Evolutionary conservation across 2,797 vertebrate genomes (phyloP).

Genomic region (Trematomus bernacchii): DNA sequence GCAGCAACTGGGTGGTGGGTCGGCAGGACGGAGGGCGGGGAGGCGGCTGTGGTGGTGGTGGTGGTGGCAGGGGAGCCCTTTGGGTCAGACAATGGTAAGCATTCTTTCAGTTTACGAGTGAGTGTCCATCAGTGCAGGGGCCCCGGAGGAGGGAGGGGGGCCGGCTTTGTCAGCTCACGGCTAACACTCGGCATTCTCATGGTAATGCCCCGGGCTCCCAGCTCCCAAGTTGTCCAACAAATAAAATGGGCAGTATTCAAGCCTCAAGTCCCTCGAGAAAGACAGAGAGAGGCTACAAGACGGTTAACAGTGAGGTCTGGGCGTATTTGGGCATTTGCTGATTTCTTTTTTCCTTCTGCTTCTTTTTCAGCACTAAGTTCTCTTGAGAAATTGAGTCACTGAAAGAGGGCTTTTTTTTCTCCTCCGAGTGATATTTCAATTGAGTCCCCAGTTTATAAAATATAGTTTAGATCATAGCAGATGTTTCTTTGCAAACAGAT

Average conservation of each 20-base stretch:
- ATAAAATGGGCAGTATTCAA: conserved; percentile 97
- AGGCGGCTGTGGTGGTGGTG: conserved; percentile 70
- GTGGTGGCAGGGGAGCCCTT: conserved; percentile 85
- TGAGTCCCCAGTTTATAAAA: conserved; percentile 66
- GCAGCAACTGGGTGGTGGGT: conserved; percentile 84
- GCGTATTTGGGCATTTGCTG: conserved; percentile 73
- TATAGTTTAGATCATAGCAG: conserved; percentile 73
- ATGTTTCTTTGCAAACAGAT: conserved; percentile 70
- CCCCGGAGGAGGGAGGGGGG: conserved; percentile 85
- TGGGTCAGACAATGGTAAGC: conserved; percentile 91
- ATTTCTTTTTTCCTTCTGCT: conserved; percentile 45
- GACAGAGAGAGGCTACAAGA: conserved; percentile 82
- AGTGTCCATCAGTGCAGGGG: conserved; percentile 96
- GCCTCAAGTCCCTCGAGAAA: conserved; percentile 83
- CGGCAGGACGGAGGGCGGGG: conserved; percentile 79
- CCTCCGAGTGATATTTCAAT: conserved; percentile 81
- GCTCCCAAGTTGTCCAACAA: conserved; percentile 96
- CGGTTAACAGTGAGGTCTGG: conserved; percentile 80
- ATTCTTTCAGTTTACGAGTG: conserved; percentile 98
- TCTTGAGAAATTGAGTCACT: conserved; percentile 77
- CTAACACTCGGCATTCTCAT: conserved; percentile 93
- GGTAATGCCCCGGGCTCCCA: conserved; percentile 93
- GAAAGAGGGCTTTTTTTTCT: conserved; percentile 66
- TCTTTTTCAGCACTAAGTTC: conserved; percentile 61
- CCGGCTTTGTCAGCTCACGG: conserved; percentile 95